phyloP scores from a whole-genome alignment of 2,888 invertebrate genomes.

The Drymonia ruficornis region DNA sequence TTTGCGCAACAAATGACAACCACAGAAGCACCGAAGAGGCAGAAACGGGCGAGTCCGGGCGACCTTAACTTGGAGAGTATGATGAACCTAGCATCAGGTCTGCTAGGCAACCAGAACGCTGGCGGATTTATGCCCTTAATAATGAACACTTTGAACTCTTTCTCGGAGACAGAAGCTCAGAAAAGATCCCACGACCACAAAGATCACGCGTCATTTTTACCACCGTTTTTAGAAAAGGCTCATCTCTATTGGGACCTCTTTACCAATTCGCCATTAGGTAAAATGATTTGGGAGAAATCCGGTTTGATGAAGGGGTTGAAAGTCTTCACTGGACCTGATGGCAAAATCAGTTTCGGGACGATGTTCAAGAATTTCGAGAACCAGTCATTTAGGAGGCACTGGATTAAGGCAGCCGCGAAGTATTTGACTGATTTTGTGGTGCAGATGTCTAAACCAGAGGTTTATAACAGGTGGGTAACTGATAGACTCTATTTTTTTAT shows the following conservation, averaged over 20 bases:
- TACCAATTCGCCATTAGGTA: conserved; percentile 90
- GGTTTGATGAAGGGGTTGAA: conserved; percentile 89
- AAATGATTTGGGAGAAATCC: conserved; percentile 89
- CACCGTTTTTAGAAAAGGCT: conserved; percentile 85
- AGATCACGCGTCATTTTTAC: conserved; percentile 89
- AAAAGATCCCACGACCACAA: conserved; percentile 87
- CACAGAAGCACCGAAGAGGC: conserved; percentile 51
- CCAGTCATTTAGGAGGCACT: conserved; percentile 90
- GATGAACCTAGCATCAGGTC: conserved; percentile 81
- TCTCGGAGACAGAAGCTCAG: conserved; percentile 86
- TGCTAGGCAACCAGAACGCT: conserved; percentile 74
- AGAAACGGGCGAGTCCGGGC: conserved; percentile 58
- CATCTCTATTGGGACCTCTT: conserved; percentile 92
- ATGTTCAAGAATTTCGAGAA: conserved; percentile 92
- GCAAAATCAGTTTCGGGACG: conserved; percentile 88
- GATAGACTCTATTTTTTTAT: too few relatives aligned
- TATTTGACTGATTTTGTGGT: conserved; percentile 90
- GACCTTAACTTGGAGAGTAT: conserved; percentile 82
- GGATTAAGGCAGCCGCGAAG: conserved; percentile 91
- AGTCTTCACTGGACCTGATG: conserved; percentile 88
- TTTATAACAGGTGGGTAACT: conserved; percentile 87
- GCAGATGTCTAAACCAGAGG: conserved; percentile 90
- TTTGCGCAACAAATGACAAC: conserved; percentile 70
- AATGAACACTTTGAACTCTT: conserved; percentile 86
- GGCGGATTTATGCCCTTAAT: conserved; percentile 87